Evolutionary conservation across 2,797 vertebrate species (phyloP).

Genomic region (Hylomyscus alleni): DNA sequence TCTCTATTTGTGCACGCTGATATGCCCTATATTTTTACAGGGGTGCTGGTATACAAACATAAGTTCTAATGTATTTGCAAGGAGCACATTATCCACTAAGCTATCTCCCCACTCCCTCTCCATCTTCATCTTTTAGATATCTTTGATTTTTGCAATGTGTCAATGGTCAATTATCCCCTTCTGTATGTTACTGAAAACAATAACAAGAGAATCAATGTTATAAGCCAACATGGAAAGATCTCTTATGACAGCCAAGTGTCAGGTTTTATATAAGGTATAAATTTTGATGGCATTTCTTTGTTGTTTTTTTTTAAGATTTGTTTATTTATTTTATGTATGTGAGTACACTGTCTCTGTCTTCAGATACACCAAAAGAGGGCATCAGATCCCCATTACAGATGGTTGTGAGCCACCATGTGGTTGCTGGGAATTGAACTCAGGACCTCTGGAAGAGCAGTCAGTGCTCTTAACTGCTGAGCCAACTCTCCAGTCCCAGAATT

Average conservation of each 20-base stretch:
- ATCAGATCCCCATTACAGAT: too few species aligned
- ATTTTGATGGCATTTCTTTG: neutral
- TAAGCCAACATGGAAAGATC: neutral
- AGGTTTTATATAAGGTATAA: neutral
- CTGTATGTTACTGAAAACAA: neutral
- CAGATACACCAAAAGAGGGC: too few species aligned
- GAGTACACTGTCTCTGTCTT: too few species aligned
- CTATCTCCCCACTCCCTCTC: neutral
- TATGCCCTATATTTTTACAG: neutral
- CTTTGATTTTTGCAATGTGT: neutral
- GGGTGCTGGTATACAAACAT: neutral
- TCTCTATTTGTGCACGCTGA: neutral
- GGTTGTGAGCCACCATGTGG: too few species aligned
- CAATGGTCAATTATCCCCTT: neutral
- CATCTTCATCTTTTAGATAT: neutral
- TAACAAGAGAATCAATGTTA: neutral
- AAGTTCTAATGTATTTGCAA: neutral
- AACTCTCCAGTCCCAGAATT: too few species aligned
- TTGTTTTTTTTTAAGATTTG: neutral
- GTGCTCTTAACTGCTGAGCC: too few species aligned
- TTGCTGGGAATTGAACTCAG: too few species aligned
- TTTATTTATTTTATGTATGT: too few species aligned
- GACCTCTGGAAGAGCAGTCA: too few species aligned
- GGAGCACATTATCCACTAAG: neutral
- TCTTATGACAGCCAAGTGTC: neutral